Evolutionary conservation across 2,888 invertebrate species (phyloP).

Genomic region (Mayetiola destructor): DNA sequence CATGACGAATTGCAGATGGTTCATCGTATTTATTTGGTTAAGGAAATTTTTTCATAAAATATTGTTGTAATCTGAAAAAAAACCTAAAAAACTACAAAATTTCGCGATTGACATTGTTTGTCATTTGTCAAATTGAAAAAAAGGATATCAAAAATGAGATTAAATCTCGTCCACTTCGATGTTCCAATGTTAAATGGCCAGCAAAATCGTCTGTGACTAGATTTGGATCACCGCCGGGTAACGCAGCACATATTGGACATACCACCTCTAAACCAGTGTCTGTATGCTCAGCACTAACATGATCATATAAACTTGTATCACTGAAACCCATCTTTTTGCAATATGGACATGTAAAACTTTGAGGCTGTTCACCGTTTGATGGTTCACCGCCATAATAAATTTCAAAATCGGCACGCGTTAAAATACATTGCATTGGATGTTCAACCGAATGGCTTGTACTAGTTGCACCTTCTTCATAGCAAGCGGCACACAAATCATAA

Average conservation of each 20-base stretch:
- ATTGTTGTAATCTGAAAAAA: not conserved
- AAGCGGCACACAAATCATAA: slow-evolving; percentile 94
- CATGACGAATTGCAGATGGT: slow-evolving; percentile 62
- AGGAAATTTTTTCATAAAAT: slow-evolving; percentile 14
- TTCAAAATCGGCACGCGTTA: slow-evolving; percentile 93
- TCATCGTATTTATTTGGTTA: slow-evolving; percentile 52
- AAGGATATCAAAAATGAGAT: slow-evolving; percentile 78
- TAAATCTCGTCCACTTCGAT: slow-evolving; percentile 79
- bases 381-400: slow-evolving; percentile 93
- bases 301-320: slow-evolving; percentile 79
- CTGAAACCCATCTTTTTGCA: slow-evolving; percentile 95
- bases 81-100: not conserved
- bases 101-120: slow-evolving; percentile 4
- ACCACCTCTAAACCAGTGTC: slow-evolving; percentile 91
- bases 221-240: slow-evolving; percentile 94
- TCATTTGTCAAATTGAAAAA: slow-evolving; percentile 27
- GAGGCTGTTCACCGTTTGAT: slow-evolving; percentile 78
- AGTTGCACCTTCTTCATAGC: slow-evolving; percentile 84
- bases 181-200: slow-evolving; percentile 88
- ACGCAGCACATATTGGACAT: slow-evolving; percentile 92
- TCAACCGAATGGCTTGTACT: slow-evolving; percentile 86
- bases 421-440: slow-evolving; percentile 98
- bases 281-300: slow-evolving; percentile 80
- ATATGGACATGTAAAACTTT: slow-evolving; percentile 94
- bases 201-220: slow-evolving; percentile 96